A percentile compares a stretch with the other conserved stretches of the same genome.
phyloP scores from a whole-genome alignment of 2,888 invertebrate genomes.

The Cephus pulcher region DNA sequence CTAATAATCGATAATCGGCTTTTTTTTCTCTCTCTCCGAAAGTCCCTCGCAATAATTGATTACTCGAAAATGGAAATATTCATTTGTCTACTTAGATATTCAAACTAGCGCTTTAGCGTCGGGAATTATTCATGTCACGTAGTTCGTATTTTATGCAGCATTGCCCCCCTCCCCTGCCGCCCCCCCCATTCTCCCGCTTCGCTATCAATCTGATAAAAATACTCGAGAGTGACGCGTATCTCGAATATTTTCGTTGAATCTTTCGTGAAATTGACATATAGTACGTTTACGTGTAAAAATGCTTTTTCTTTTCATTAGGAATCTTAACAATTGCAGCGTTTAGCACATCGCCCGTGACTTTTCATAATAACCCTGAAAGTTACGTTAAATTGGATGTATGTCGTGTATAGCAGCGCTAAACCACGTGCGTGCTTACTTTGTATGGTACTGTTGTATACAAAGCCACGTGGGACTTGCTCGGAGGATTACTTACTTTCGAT shows the following conservation, averaged over 20 bases:
- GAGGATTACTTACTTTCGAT: too few relatives aligned
- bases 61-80: slow-evolving; percentile 17
- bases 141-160: slow-evolving; percentile 55
- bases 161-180: slow-evolving; percentile 30
- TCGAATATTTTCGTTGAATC: background rate
- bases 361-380: too few relatives aligned
- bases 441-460: too few relatives aligned
- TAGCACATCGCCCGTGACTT: too few relatives aligned
- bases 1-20: background rate
- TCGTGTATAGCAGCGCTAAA: too few relatives aligned
- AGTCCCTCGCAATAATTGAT: slow-evolving; percentile 19
- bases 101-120: slow-evolving; percentile 38
- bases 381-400: too few relatives aligned
- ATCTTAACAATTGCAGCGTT: too few relatives aligned
- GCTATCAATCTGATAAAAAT: slow-evolving; percentile 4
- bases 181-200: slow-evolving; percentile 19
- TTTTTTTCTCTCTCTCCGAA: background rate
- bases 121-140: slow-evolving; percentile 63
- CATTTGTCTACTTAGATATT: slow-evolving; percentile 43
- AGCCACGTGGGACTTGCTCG: too few relatives aligned
- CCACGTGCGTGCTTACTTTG: too few relatives aligned
- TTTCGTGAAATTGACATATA: too few relatives aligned
- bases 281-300: too few relatives aligned
- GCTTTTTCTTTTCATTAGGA: too few relatives aligned
- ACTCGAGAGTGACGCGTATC: background rate